Base-by-base conservation (phyloP, 2,113 vertebrate species). In the Nipponia nippon region DNA sequence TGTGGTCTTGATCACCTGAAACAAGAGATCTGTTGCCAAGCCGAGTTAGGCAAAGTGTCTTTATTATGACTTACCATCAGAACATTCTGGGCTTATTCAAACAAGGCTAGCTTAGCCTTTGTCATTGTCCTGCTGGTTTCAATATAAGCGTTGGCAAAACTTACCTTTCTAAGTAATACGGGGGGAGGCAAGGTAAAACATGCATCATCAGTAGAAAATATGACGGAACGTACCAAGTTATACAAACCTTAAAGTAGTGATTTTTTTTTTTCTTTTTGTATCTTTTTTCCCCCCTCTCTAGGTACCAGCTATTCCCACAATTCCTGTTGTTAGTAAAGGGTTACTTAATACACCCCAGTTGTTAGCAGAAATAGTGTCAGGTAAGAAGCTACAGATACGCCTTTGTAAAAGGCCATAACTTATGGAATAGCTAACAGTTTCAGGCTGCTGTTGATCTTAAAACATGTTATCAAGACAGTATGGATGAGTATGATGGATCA, bases 311-410 rank as follows among this genome's bases (percentile, higher is more conserved):
- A 95, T 98, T 94, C 93, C 97, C 46, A 55, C 98, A 87, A 90
- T 97, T 26, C 89, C 98, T 56, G 86, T 76, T 78, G 95, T 96
- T 77, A 97, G 97, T 1, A 97, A 95, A 92, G 93, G 71, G 4
- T 86, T 98, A 3, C 96, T 98, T 94, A 63, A 58, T 11, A 89
- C 98, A 7, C 97, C 98, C 11, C 56, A 97, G 4, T 71, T 99
- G 49, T 97, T 99, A 1, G 95, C 98, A 77, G 90, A 97, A 49
- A 65, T 99, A 18, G 98, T 98, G 55, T 99, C 99, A 97, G 99
- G 99, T 99, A 71, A 96, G 97, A 83, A 93, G 34, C 52, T 38
- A 27, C n/a, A 40, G 13, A 6, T 81, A 38, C 0, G 2, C 2
- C 11, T 85, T 82, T 66, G 30, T 83, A 7, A 19, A 87, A 34